These are phyloP conservation scores for Tonatia bakeri DNA, from an alignment of 2,113 vertebrate genomes.

Conservation along the genomic window DNA sequence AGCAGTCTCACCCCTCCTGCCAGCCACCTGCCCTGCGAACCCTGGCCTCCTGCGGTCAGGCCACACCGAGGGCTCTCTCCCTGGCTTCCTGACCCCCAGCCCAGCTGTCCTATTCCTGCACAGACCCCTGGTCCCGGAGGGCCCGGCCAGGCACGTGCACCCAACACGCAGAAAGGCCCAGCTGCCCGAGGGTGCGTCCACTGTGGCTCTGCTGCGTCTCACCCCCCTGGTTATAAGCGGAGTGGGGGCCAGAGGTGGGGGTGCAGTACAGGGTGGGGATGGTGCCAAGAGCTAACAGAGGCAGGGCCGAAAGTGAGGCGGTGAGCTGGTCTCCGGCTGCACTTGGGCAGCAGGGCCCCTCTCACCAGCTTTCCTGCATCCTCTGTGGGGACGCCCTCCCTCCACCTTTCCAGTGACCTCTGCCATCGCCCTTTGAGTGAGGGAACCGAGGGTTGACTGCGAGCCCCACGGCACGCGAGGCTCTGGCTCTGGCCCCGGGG, in stretches of 20 bases:
- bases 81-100: background rate
- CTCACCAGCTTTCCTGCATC: background rate
- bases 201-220: background rate
- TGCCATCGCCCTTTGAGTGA: background rate
- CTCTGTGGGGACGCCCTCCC: background rate
- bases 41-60: background rate
- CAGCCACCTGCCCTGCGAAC: background rate
- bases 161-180: no score
- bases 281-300: background rate
- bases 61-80: rapidly evolving
- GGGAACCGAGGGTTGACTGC: background rate
- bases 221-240: no score
- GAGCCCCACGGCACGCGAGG: no score
- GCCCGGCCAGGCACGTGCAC: no score
- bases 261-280: background rate
- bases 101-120: background rate
- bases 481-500: background rate
- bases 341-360: background rate
- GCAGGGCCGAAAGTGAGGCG: background rate
- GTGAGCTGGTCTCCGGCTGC: background rate
- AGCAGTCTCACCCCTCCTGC: background rate
- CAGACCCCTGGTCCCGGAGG: background rate
- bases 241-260: background rate
- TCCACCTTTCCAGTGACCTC: background rate
- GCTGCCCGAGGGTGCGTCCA: background rate